These are phyloP conservation scores for Cosmia trapezina DNA, from an alignment of 2,888 invertebrate genomes.

Conservation along the genomic window DNA sequence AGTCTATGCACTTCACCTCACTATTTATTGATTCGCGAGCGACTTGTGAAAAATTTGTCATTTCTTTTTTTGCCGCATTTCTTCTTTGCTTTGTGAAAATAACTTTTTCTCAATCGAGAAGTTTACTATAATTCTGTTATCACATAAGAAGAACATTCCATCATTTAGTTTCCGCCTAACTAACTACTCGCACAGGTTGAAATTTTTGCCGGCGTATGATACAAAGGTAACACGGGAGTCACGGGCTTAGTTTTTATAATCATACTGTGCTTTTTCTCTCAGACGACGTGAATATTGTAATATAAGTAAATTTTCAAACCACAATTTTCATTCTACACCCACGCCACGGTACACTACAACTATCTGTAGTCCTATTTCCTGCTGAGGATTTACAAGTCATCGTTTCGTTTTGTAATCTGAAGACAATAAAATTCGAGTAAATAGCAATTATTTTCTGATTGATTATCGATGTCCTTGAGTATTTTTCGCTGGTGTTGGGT, in stretches of 20 bases:
- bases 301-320: no score
- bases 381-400: constrained; percentile 25
- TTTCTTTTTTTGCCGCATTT: constrained; percentile 1
- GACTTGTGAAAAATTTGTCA: constrained; percentile 4
- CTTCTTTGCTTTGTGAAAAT: neutral
- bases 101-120: neutral
- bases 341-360: neutral
- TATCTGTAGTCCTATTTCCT: neutral
- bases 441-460: neutral
- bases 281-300: neutral
- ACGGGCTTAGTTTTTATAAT: neutral
- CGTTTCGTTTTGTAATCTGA: constrained; percentile 5
- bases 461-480: neutral
- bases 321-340: neutral
- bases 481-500: neutral
- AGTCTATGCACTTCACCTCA: no score
- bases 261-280: neutral
- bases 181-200: neutral
- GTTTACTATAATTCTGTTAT: neutral
- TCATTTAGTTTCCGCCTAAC: neutral
- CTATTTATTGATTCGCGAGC: constrained; percentile 15
- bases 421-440: neutral
- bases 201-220: constrained; percentile 14
- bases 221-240: constrained; percentile 29
- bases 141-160: neutral